Evolutionary conservation across 2,888 invertebrate genomes (phyloP).

Genomic region (Choristoneura rosaceana): DNA sequence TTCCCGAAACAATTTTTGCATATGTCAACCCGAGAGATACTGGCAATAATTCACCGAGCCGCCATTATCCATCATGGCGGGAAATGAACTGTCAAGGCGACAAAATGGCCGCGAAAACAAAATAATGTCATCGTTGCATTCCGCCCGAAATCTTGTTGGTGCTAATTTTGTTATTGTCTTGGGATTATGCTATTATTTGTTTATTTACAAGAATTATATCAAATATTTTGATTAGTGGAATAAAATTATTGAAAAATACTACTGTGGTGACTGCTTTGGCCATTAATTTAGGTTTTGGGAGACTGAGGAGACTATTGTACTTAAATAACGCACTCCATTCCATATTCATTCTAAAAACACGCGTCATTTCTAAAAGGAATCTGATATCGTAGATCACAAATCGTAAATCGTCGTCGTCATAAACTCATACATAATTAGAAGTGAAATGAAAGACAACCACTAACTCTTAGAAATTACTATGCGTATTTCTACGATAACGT

Average conservation of each 20-base stretch:
- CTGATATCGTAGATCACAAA: too few relatives aligned
- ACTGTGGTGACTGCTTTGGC: too few relatives aligned
- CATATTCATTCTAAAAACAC: too few relatives aligned
- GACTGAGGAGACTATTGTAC: too few relatives aligned
- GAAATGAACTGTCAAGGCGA: constrained; percentile 79
- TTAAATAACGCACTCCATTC: too few relatives aligned
- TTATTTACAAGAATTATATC: neutral
- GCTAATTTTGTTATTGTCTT: constrained; percentile 28
- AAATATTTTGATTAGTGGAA: neutral
- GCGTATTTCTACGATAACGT: too few relatives aligned
- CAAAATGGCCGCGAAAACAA: constrained; percentile 70
- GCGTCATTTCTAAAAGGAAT: too few relatives aligned
- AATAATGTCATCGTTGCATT: constrained; percentile 57
- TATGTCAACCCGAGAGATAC: constrained; percentile 75
- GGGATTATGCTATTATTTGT: constrained; percentile 21
- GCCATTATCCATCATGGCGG: constrained; percentile 80
- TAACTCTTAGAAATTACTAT: too few relatives aligned
- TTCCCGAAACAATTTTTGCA: constrained; percentile 84
- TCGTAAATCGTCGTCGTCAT: too few relatives aligned
- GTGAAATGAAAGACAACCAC: too few relatives aligned
- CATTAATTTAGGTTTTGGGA: too few relatives aligned
- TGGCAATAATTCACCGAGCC: constrained; percentile 74
- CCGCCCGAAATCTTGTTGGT: constrained; percentile 40
- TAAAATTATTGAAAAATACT: too few relatives aligned
- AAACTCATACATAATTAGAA: neutral